Evolutionary conservation across 30 jellyfish, hydroid and myxozoan species (phyloP), one percentile per base, ranked within the genome.

Genomic region (Clytia hemisphaerica): DNA sequence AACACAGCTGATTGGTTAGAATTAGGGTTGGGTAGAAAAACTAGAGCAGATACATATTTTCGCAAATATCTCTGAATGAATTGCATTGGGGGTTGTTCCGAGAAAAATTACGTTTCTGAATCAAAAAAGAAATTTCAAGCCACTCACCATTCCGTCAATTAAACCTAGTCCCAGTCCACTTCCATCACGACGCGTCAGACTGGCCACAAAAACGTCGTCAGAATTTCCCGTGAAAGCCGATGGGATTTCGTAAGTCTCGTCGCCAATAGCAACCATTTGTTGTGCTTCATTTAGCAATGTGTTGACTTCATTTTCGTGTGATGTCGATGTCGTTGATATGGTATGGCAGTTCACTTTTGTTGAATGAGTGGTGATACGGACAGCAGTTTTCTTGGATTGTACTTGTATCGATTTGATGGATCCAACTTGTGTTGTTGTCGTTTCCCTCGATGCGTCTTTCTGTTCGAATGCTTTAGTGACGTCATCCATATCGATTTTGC

Each of bases 131-230:
- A n/a, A n/a, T n/a, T n/a, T n/a, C n/a, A n/a, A n/a, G n/a, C 16
- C 30, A 49, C 95, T 71, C 55, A 89, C 98, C 95, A 89, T 62
- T 51, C 95, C 98, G 58, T 89, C 98, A 45, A 89, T 89, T 10
- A 89, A 78, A 15, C 98, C 98, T 18, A 89, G 76, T 1, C 98
- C 98, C 35, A 89, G 78, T 24, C 98, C 98, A 18, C 63, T 80
- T 7, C 91, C 94, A n/a, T n/a, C n/a, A n/a, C n/a, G n/a, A 29
- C 93, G 80, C 16, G 32, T 73, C 59, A 89, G 40, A 12, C 82
- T 95, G n/a, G 82, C 95, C 28, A 83, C 73, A 60, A 63, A 40
- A 6, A 71, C 94, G 49, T 89, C 84, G 40, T 71, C 82, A 21
- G 82, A 32, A 30, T 73, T 79, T 26, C 33, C 37, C 14, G n/a